A percentile compares a stretch with the other conserved stretches of the same genome.
These are phyloP conservation scores for Lophotriccus pileatus DNA, from an alignment of 2,797 vertebrate species.

Conservation along the genomic window DNA sequence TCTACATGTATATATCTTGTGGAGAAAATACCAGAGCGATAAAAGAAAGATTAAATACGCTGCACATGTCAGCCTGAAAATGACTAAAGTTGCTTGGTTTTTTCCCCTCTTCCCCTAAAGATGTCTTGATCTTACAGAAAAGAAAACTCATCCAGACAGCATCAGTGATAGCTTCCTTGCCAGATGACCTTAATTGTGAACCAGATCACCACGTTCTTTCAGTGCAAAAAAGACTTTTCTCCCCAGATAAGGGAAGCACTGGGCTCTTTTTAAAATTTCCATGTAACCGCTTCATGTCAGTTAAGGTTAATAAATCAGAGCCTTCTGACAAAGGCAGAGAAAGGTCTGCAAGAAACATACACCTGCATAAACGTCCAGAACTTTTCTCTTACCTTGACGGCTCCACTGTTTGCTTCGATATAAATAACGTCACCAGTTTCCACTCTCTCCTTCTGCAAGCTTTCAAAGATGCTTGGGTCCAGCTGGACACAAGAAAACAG, in stretches of 20 bases:
- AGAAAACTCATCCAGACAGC: conserved; percentile 42
- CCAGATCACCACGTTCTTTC: neutral
- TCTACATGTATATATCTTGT: conserved; percentile 71
- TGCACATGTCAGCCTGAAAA: conserved; percentile 69
- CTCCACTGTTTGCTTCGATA: conserved; percentile 98
- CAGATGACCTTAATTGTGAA: conserved; percentile 56
- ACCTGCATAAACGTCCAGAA: neutral
- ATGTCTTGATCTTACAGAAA: conserved; percentile 47
- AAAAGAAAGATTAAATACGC: conserved; percentile 75
- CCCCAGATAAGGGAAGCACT: neutral
- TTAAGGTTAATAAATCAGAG: conserved; percentile 31
- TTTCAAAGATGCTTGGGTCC: conserved; percentile 99
- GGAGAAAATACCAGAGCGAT: conserved; percentile 74
- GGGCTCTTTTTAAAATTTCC: neutral
- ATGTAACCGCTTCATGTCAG: neutral
- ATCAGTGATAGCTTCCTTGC: conserved; percentile 45
- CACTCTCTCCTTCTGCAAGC: conserved; percentile 96
- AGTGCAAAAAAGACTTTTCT: neutral
- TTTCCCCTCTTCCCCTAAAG: conserved; percentile 11
- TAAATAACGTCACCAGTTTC: conserved; percentile 99
- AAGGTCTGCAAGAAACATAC: neutral
- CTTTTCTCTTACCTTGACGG: conserved; percentile 88
- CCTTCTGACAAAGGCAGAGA: conserved; percentile 20
- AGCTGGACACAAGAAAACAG: conserved; percentile 75
- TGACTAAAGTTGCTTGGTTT: conserved; percentile 57